phyloP scores from a whole-genome alignment of 2,888 invertebrate genomes.

The Rugalucina vietnamica region DNA sequence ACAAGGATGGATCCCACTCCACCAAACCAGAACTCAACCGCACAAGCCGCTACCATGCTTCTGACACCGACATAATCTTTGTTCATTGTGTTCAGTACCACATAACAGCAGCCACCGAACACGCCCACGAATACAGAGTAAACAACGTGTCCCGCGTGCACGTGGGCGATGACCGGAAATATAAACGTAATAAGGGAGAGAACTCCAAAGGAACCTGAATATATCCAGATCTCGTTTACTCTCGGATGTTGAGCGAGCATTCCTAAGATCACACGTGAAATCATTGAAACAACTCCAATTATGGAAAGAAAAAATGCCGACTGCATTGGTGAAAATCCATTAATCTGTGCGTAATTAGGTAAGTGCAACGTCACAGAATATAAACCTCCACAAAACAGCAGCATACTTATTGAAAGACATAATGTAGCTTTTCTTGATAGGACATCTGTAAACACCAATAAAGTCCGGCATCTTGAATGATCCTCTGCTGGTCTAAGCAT shows the following conservation, averaged over 20 bases:
- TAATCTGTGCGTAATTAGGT: slow-evolving; percentile 35
- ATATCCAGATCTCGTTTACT: slow-evolving; percentile 35
- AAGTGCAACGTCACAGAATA: slow-evolving; percentile 40
- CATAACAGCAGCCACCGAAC: slow-evolving; percentile 12
- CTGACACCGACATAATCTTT: background rate
- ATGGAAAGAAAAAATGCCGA: slow-evolving; percentile 45
- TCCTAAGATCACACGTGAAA: slow-evolving; percentile 43
- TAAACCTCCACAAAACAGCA: slow-evolving; percentile 38
- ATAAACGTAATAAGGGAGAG: slow-evolving; percentile 33
- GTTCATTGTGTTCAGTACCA: slow-evolving; percentile 8
- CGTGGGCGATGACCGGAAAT: slow-evolving; percentile 33
- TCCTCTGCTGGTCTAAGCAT: background rate
- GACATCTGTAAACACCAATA: background rate
- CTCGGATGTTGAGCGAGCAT: slow-evolving; percentile 29
- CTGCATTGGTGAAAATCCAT: slow-evolving; percentile 39
- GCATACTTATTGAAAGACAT: slow-evolving; percentile 35
- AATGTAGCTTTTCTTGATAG: slow-evolving; percentile 33
- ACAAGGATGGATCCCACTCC: background rate
- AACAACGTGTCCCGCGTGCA: background rate
- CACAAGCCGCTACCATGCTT: slow-evolving; percentile 1
- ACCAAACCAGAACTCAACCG: slow-evolving; percentile 4
- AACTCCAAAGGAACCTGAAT: slow-evolving; percentile 41
- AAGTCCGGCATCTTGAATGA: background rate
- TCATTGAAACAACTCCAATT: slow-evolving; percentile 35
- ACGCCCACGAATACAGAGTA: slow-evolving; percentile 10